Conservation (phyloP, 1,140 invertebrate species). For the Apis dorsata region DNA sequence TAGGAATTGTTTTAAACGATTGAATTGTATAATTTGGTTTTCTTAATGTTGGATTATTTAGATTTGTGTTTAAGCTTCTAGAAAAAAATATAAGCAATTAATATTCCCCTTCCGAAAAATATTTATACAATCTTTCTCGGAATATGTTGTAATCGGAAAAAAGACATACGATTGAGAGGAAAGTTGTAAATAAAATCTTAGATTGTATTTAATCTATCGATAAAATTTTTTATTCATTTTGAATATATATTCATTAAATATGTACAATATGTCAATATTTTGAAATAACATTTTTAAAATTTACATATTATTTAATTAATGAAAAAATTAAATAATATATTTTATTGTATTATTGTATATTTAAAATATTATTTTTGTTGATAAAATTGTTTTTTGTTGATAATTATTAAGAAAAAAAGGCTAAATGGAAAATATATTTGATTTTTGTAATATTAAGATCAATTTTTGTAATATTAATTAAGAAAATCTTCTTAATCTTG, state of each 20-base stretch:
- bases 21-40: not conserved
- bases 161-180: not conserved
- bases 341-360: too few relatives aligned
- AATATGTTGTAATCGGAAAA: not conserved
- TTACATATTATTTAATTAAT: not conserved
- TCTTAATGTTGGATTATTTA: not conserved
- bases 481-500: slow-evolving; percentile 55
- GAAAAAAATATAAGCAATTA: not conserved
- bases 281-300: not conserved
- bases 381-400: not conserved
- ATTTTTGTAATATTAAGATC: slow-evolving; percentile 12
- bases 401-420: slow-evolving; percentile 8
- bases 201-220: not conserved
- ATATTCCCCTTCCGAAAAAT: not conserved
- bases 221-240: slow-evolving; percentile 23
- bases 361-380: too few relatives aligned
- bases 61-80: not conserved
- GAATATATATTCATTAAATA: not conserved
- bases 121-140: not conserved
- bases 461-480: not conserved
- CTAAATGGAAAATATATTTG: not conserved
- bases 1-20: not conserved
- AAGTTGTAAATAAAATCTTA: not conserved
- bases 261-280: not conserved
- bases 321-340: not conserved